A percentile compares a stretch with the other conserved stretches of the same genome.
Conservation (phyloP, 2,113 vertebrate genomes). For the Chionis minor region DNA sequence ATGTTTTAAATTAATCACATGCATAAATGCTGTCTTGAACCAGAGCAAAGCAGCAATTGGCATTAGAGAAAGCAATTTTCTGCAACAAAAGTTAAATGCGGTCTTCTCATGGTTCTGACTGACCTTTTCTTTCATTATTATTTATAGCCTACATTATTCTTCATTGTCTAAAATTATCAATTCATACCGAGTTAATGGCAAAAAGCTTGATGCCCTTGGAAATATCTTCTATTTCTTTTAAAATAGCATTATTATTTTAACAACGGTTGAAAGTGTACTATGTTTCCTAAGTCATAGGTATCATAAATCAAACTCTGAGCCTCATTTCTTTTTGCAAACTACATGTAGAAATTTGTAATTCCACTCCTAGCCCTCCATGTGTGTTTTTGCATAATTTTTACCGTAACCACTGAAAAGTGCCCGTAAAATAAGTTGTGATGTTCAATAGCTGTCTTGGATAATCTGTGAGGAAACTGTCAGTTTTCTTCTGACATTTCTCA, state of each 20-base stretch:
- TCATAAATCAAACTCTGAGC: background rate
- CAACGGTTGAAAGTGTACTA: background rate
- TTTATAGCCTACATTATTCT: background rate
- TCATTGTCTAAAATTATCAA: background rate
- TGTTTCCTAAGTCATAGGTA: background rate
- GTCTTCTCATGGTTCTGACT: background rate
- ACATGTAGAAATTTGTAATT: background rate
- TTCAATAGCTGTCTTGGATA: background rate
- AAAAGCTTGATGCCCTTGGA: background rate
- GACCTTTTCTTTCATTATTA: background rate
- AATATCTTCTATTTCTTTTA: background rate
- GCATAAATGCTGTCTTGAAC: slow-evolving; percentile 1
- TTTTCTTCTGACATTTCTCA: slow-evolving; percentile 27
- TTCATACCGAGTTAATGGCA: background rate
- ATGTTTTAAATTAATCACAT: slow-evolving; percentile 25
- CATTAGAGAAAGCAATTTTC: slow-evolving; percentile 12
- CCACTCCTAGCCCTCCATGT: background rate
- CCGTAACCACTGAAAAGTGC: background rate
- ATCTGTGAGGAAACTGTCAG: background rate
- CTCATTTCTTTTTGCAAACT: background rate
- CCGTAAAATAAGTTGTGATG: background rate
- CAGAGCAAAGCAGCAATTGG: slow-evolving; percentile 5
- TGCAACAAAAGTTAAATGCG: background rate
- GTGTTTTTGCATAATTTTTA: background rate
- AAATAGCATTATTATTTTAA: background rate